Base-by-base conservation (phyloP, 2,888 invertebrate genomes). In the Campaea margaritaria region DNA sequence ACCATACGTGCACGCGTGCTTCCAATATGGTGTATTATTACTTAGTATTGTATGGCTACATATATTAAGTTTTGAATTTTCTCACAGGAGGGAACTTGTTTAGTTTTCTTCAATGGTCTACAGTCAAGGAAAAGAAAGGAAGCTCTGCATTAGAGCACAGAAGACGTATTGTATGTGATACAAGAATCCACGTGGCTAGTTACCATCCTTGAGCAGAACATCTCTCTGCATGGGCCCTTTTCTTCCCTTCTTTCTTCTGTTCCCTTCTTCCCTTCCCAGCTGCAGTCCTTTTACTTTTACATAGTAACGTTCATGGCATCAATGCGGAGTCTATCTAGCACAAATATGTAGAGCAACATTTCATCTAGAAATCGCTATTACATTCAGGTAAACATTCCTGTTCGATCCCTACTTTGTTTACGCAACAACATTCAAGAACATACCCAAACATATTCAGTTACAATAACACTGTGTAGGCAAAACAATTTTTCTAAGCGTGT, bases 401-500 rank as follows among this genome's bases (percentile, higher is more conserved):
- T 4, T 5, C 46, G 10, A 51, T 50, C 41, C 13, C 34, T 31
- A 41, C 31, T 50, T 39, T 28, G 47, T 38, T 52, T 52, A 47
- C 47, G 16, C 11, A 58, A 52, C 42, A 52, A 28, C 38, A 42
- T 43, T 11, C 38, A 48, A 13, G 16, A 50, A 7, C 2, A 2
- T 10, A 34, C 43, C 49, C 41, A 59, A 58, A 59, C 51, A 56
- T 50, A 53, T 60, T 64, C 62, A 62, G 46, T 57, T 51, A 58
- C 65, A 55, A 72, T 46, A 61, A 72, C 56, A 67, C 65, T 67
- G 56, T 45, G 59, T 28, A 61, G 70, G 68, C 70, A 72, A 51
- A 56, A 68, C 66, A 74, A 75, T 74, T 77, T 78, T 78, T 79
- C 78, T 79, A 82, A 79, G 75, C 73, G 75, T 69, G 76, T 77